These are phyloP conservation scores for Acanthurus lineatus DNA, from an alignment of 2,797 vertebrate genomes.

Conservation along the genomic window DNA sequence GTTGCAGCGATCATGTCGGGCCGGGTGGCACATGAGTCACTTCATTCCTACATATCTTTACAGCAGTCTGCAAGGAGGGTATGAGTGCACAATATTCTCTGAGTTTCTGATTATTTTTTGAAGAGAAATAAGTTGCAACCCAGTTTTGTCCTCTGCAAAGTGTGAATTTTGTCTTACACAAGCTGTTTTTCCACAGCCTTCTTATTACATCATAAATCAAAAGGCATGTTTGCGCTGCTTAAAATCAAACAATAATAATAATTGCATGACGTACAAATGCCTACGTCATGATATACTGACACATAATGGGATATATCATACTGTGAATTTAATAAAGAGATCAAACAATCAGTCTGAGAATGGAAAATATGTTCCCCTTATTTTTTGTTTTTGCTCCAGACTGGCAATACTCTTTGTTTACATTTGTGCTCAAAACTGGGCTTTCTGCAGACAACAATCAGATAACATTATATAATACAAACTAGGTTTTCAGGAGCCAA, in stretches of 20 bases:
- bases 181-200: constrained; percentile 14
- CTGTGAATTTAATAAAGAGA: constrained; percentile 1
- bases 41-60: constrained; percentile 50
- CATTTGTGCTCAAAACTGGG: not conserved
- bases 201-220: constrained; percentile 22
- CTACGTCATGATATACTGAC: too few relatives aligned
- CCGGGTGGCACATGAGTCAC: constrained; percentile 30
- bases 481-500: constrained; percentile 36
- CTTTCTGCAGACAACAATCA: not conserved
- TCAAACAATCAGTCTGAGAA: not conserved
- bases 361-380: not conserved
- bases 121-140: constrained; percentile 7
- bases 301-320: not conserved
- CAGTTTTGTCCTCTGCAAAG: constrained; percentile 10
- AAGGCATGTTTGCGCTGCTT: not conserved
- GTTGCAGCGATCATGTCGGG: constrained; percentile 34
- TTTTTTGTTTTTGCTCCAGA: constrained; percentile 6
- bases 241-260: not conserved
- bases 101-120: not conserved
- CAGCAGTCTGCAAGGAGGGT: constrained; percentile 43
- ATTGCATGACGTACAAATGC: too few relatives aligned
- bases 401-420: constrained; percentile 19
- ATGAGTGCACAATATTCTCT: not conserved
- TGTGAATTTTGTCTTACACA: constrained; percentile 19
- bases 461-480: constrained; percentile 1